These are phyloP conservation scores for Periophthalmus modestus DNA, from an alignment of 2,113 vertebrate genomes.

Conservation along the genomic window DNA sequence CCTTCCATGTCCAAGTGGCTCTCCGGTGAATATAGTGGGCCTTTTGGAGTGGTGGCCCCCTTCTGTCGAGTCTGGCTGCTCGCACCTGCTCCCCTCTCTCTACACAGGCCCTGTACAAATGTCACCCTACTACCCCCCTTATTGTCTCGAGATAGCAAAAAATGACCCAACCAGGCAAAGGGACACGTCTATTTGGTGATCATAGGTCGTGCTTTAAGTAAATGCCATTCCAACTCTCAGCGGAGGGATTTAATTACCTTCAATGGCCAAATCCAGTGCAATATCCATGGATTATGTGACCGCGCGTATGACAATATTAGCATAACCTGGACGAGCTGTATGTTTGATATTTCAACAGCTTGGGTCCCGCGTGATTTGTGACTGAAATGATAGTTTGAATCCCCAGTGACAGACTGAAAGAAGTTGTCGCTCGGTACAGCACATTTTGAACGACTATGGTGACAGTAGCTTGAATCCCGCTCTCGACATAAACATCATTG, in stretches of 20 bases:
- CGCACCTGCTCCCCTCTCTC: background rate
- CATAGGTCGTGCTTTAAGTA: constrained; percentile 7
- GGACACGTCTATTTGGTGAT: constrained; percentile 2
- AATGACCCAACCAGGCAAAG: background rate
- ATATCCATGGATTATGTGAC: background rate
- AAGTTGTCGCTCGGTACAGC: background rate
- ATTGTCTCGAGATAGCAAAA: constrained; percentile 1
- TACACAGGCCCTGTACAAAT: background rate
- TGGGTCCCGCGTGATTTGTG: background rate
- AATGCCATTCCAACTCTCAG: constrained; percentile 3
- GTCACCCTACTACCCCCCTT: background rate
- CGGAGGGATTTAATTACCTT: constrained; percentile 4
- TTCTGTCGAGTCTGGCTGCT: background rate
- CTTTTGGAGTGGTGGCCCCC: constrained; percentile 8
- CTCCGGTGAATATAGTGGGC: background rate
- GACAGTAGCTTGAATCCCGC: no score
- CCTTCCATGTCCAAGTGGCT: background rate
- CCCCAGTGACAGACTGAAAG: background rate
- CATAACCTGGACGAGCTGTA: background rate
- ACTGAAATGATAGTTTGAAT: background rate
- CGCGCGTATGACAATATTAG: background rate
- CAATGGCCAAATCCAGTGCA: background rate
- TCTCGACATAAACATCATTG: no score
- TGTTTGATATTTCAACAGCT: background rate
- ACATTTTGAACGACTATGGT: no score